A percentile compares a stretch with the other conserved stretches of the same genome.
Evolutionary conservation across 2,113 vertebrate species (phyloP).

Genomic region (Myotis brandtii): DNA sequence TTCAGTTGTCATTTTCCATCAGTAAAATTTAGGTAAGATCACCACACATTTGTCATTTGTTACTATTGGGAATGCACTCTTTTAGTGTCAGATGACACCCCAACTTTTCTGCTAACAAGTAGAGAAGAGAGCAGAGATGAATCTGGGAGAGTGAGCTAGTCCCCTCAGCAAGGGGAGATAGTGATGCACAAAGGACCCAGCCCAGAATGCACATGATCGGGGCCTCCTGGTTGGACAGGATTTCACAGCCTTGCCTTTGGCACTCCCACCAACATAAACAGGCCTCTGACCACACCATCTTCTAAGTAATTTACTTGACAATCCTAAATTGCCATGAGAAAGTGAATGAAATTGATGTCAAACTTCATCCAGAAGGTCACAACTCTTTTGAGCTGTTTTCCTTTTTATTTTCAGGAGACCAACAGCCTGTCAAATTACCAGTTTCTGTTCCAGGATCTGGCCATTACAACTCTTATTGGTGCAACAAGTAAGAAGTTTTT

Average conservation of each 20-base stretch:
- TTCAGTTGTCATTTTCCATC: neutral
- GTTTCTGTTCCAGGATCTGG: conserved; percentile 91
- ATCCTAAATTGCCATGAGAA: neutral
- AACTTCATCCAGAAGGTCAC: neutral
- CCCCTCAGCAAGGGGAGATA: neutral
- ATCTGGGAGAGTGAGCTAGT: neutral
- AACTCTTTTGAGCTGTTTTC: conserved; percentile 47
- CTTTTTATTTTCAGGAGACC: conserved; percentile 86
- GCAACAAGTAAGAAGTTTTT: conserved; percentile 88
- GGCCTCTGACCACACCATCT: accelerated
- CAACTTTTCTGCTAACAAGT: neutral
- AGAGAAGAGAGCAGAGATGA: neutral
- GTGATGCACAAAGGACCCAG: too few relatives aligned
- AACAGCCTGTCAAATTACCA: conserved; percentile 90
- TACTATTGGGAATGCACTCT: neutral
- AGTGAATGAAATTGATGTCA: neutral
- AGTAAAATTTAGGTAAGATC: neutral
- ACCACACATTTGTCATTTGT: neutral
- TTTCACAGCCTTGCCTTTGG: neutral
- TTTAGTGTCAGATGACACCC: neutral
- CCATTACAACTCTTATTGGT: conserved; percentile 89
- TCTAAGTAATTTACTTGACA: neutral
- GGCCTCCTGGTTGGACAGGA: neutral
- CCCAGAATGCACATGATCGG: accelerated
- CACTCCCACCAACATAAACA: neutral